Percentiles rank a stretch among this genome's conserved stretches.
Conservation (phyloP, 2,797 vertebrate genomes). For the Typhlichthys subterraneus region DNA sequence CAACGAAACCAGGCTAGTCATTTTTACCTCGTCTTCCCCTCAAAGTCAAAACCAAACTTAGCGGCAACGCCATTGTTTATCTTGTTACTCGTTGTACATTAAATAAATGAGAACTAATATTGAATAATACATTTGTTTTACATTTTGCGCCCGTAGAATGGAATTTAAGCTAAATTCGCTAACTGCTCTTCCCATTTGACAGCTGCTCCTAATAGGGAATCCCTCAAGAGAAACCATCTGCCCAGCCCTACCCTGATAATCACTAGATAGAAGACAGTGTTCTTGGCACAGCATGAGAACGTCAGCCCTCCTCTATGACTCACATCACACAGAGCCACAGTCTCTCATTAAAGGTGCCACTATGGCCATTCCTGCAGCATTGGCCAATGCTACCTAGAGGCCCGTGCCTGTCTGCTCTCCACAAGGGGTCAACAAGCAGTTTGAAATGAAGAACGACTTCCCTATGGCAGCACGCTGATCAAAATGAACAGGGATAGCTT, state of each 20-base stretch:
- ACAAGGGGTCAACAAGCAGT: conserved; percentile 53
- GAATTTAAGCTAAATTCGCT: conserved; percentile 43
- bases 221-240: conserved; percentile 69
- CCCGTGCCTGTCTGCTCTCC: conserved; percentile 30
- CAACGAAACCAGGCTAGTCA: conserved; percentile 6
- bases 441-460: conserved; percentile 34
- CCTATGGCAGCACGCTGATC: conserved; percentile 23
- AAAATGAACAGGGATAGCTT: conserved; percentile 45
- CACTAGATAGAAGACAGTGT: conserved; percentile 60
- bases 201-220: conserved; percentile 53
- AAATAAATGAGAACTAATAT: conserved; percentile 3
- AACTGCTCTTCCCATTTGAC: conserved; percentile 55
- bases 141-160: conserved; percentile 1
- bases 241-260: conserved; percentile 47
- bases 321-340: conserved; percentile 53
- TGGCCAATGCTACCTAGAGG: conserved; percentile 42
- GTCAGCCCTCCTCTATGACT: conserved; percentile 46
- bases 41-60: conserved; percentile 14
- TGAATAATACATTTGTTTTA: neutral
- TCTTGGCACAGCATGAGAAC: conserved; percentile 31
- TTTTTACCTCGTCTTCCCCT: conserved; percentile 21
- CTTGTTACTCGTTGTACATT: conserved; percentile 15
- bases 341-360: conserved; percentile 63
- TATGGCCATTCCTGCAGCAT: conserved; percentile 44
- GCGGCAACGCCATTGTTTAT: conserved; percentile 14